Base-by-base conservation (phyloP, 2,113 vertebrate species). In the Pseudolaguvia tuberculata region DNA sequence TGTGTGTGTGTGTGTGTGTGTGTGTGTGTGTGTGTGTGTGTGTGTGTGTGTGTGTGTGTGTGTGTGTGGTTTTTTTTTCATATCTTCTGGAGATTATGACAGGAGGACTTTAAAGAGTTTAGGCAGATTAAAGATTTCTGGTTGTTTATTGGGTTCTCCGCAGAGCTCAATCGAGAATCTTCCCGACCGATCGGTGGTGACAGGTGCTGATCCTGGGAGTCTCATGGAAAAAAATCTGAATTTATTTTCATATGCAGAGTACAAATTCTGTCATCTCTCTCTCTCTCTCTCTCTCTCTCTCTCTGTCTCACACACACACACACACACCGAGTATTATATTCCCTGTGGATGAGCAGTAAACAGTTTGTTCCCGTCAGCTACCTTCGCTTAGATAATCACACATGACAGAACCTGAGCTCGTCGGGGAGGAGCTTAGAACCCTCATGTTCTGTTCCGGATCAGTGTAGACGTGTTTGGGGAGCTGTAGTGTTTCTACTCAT, bases 311-410 rank as follows among this genome's bases (percentile, higher is more conserved):
- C 59, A 21, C 57, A 59, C 35, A 63, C 61, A 63, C 61, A 45
- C 61, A 45, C 39, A 62, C 57, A 59, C 57, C 81, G 85, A 88
- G 89, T 91, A 88, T 87, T 65, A 76, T 82, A 86, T 85, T 86
- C 89, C 86, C 89, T 47, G 77, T 88, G 90, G 89, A 90, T 89
- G 85, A 86, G 87, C 89, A 88, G 87, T 88, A 88, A 89, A 90
- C 89, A 88, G 88, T 90, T 88, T 88, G 89, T 90, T 91, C 88
- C 90, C 87, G 86, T 89, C 88, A 86, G 80, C 84, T 89, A 86
- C 83, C 84, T 89, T 87, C 83, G 85, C 76, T 70, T 84, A 68
- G 82, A 85, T 91, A 89, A 90, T 91, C 86, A 87, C 86, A 69
- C 83, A 72, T 71, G 84, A 84, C 74, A 78, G 68, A 75, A 63